Percentiles rank a stretch among this genome's conserved stretches.
Evolutionary conservation across 1,140 invertebrate genomes (phyloP).

Genomic region (Proctacanthus coquilletti): DNA sequence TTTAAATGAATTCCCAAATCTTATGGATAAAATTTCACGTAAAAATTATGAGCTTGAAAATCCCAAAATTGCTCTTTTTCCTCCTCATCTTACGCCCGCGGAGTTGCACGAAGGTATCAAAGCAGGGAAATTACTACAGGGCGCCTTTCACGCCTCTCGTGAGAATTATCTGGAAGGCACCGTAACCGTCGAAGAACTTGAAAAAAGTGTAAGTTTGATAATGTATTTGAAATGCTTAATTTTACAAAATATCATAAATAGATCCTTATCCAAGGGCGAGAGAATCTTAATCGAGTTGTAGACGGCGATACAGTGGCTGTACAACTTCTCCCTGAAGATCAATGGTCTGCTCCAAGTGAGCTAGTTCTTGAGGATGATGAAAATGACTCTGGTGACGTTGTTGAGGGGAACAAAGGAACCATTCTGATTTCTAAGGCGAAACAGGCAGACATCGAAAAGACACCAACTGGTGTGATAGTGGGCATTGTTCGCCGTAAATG

Average conservation of each 20-base stretch:
- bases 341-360: constrained; percentile 80
- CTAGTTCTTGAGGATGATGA: constrained; percentile 73
- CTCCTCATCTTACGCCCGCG: constrained; percentile 64
- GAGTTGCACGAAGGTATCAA: constrained; percentile 69
- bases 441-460: constrained; percentile 23
- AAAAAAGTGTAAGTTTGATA: constrained; percentile 47
- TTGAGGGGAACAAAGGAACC: constrained; percentile 47
- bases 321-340: constrained; percentile 71
- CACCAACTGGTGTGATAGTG: constrained; percentile 76
- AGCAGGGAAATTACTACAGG: constrained; percentile 62
- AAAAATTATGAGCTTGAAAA: constrained; percentile 44
- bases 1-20: constrained; percentile 41
- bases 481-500: constrained; percentile 93
- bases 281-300: constrained; percentile 83
- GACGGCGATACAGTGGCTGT: constrained; percentile 91
- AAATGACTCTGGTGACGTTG: constrained; percentile 44
- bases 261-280: constrained; percentile 79
- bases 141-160: constrained; percentile 64
- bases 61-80: constrained; percentile 54
- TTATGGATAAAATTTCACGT: constrained; percentile 68
- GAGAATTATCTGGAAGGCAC: constrained; percentile 94
- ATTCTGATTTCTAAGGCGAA: constrained; percentile 15
- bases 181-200: constrained; percentile 61
- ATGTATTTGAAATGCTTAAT: neutral
- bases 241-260: constrained; percentile 30